phyloP scores from a whole-genome alignment of 2,888 invertebrate species.

The Oscheius sp. region DNA sequence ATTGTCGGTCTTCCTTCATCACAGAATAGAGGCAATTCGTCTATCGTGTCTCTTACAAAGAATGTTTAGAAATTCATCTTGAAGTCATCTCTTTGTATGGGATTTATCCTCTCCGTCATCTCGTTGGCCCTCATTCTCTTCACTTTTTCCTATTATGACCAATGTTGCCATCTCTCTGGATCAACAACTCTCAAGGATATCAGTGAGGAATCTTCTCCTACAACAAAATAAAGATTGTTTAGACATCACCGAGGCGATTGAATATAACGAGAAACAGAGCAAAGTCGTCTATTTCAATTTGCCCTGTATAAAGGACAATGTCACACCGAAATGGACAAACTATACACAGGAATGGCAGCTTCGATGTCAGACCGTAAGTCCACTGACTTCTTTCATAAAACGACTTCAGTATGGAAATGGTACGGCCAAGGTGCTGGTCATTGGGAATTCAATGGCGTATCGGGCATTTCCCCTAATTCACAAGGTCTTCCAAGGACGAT shows the following conservation, averaged over 20 bases:
- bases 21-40: not conserved
- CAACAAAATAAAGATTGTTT: not conserved
- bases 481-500: conserved; percentile 1
- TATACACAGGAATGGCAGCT: conserved; percentile 9
- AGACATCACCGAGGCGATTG: conserved; percentile 21
- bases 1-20: not conserved
- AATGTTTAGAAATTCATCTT: not conserved
- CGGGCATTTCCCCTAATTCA: conserved; percentile 10
- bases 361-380: conserved; percentile 11
- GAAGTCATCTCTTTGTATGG: not conserved
- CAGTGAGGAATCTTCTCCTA: not conserved
- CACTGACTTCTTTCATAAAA: not conserved
- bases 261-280: conserved; percentile 3
- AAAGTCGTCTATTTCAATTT: conserved; percentile 3
- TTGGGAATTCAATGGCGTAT: conserved; percentile 31
- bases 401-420: conserved; percentile 19
- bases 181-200: not conserved
- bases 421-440: conserved; percentile 3
- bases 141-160: conserved; percentile 12
- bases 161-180: conserved; percentile 1
- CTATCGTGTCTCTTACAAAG: no score
- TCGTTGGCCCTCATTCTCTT: not conserved
- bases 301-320: not conserved
- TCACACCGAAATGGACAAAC: conserved; percentile 6
- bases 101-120: not conserved